A percentile compares a stretch with the other conserved stretches of the same genome.
Conservation (phyloP, 2,888 invertebrate genomes). For the Xylophagus ater region DNA sequence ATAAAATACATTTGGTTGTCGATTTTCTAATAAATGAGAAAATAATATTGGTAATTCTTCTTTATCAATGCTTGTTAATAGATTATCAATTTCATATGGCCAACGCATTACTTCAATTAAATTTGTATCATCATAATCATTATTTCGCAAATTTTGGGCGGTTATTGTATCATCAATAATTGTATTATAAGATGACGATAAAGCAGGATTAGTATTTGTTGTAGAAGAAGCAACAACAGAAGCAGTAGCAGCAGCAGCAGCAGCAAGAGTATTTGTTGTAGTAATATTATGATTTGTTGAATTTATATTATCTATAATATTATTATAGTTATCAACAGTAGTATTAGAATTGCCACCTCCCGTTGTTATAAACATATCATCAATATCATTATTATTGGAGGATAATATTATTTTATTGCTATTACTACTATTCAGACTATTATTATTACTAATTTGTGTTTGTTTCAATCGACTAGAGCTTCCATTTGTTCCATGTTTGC, state of each 20-base stretch:
- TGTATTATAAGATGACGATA: too few species aligned
- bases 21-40: constrained; percentile 70
- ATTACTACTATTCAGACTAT: constrained; percentile 16
- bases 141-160: too few species aligned
- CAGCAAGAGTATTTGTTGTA: too few species aligned
- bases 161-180: too few species aligned
- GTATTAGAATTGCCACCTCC: constrained; percentile 8
- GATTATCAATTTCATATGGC: constrained; percentile 83
- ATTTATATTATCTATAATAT: constrained; percentile 6
- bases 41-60: constrained; percentile 83
- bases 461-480: constrained; percentile 19
- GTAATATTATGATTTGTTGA: too few species aligned
- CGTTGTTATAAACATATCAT: constrained; percentile 9
- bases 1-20: constrained; percentile 78
- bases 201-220: too few species aligned
- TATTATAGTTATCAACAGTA: constrained; percentile 4
- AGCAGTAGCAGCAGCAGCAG: constrained; percentile 3
- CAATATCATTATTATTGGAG: constrained; percentile 11
- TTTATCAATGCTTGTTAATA: constrained; percentile 79
- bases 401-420: constrained; percentile 16
- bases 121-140: constrained; percentile 51
- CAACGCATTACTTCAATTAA: constrained; percentile 66
- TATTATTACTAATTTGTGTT: constrained; percentile 16
- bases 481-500: constrained; percentile 14
- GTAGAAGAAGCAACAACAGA: too few species aligned